Conservation (phyloP, 2,113 vertebrate genomes). For the Ia io region DNA sequence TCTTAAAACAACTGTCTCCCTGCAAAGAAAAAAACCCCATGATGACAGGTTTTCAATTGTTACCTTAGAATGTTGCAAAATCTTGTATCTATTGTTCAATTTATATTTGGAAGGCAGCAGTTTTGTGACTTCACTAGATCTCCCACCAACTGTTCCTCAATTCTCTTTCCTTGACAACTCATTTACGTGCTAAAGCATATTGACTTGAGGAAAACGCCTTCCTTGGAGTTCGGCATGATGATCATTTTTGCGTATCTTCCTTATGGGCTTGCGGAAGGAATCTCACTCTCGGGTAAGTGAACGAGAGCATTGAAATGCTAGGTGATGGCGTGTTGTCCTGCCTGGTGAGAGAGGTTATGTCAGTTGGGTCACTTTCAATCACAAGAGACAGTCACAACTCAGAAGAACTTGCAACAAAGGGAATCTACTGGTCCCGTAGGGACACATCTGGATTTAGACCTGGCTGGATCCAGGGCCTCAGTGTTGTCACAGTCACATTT, state of each 20-base stretch:
- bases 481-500: not conserved
- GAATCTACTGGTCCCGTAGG: not conserved
- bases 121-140: not conserved
- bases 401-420: not conserved
- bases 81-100: not conserved
- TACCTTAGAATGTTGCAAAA: not conserved
- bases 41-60: not conserved
- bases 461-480: not conserved
- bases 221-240: slow-evolving; percentile 99
- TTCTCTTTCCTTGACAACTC: slow-evolving; percentile 71
- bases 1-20: not conserved
- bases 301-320: fast-evolving
- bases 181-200: slow-evolving; percentile 93
- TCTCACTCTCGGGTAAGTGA: slow-evolving; percentile 94
- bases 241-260: slow-evolving; percentile 99
- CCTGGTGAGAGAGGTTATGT: not conserved
- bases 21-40: not conserved
- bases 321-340: fast-evolving
- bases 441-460: not conserved
- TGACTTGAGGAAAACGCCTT: slow-evolving; percentile 97
- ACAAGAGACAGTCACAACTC: not conserved
- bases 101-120: not conserved
- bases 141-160: not conserved
- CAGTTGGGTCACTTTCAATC: not conserved
- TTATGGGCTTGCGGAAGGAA: slow-evolving; percentile 96